Evolutionary conservation across 2,888 invertebrate genomes (phyloP).

Genomic region (Hemicrepidius hirtus): DNA sequence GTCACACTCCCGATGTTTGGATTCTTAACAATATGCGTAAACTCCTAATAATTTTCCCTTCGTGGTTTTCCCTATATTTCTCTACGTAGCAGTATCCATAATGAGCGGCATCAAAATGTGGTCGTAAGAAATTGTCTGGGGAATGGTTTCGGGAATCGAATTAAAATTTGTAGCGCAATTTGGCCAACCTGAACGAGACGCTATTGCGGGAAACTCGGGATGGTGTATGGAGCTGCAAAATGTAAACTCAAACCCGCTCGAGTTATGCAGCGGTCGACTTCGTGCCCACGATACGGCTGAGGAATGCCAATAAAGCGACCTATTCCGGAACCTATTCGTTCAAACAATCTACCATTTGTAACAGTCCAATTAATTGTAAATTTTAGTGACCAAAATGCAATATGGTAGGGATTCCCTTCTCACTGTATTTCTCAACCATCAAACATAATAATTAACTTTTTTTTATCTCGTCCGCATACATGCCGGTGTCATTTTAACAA

Average conservation of each 20-base stretch:
- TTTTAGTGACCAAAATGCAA: constrained; percentile 33
- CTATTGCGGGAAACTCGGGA: constrained; percentile 25
- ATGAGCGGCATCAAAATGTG: constrained; percentile 13
- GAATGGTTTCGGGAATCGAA: constrained; percentile 30
- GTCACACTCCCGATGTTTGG: constrained; percentile 39
- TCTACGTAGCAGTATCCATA: constrained; percentile 9
- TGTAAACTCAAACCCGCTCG: constrained; percentile 40
- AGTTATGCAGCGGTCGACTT: constrained; percentile 50
- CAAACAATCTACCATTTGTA: constrained; percentile 29
- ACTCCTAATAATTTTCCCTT: constrained; percentile 28
- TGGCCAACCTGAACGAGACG: constrained; percentile 22
- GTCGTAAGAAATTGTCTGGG: constrained; percentile 9
- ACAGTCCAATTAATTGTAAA: constrained; percentile 45
- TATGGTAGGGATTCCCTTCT: too few relatives aligned
- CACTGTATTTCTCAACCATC: too few relatives aligned
- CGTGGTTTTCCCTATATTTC: constrained; percentile 4
- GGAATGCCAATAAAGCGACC: constrained; percentile 50
- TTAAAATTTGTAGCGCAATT: constrained; percentile 41
- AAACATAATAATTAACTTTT: too few relatives aligned
- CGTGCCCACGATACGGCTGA: constrained; percentile 31
- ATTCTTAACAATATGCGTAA: constrained; percentile 41
- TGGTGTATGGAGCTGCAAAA: constrained; percentile 34
- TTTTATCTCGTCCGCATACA: too few relatives aligned
- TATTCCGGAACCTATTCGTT: constrained; percentile 23
- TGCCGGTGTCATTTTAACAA: too few relatives aligned